Percentiles rank a stretch among this genome's conserved stretches.
These are phyloP conservation scores for Rhopalosiphum padi DNA, from an alignment of 1,140 invertebrate genomes.

Conservation along the genomic window DNA sequence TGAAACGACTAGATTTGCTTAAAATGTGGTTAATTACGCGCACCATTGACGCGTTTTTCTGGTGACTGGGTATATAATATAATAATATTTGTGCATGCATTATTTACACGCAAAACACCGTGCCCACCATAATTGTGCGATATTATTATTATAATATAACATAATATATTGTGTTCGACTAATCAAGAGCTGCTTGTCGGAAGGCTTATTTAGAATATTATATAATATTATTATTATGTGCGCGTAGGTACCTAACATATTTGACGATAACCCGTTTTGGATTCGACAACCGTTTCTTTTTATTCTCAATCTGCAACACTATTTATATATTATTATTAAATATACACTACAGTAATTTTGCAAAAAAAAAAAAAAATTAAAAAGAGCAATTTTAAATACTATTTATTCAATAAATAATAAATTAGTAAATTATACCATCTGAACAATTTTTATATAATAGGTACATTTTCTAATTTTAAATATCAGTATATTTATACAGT, in stretches of 20 bases:
- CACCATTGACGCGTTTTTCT: neutral
- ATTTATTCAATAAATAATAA: too few relatives aligned
- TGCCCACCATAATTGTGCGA: neutral
- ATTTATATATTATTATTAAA: too few relatives aligned
- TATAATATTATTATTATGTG: neutral
- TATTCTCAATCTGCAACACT: neutral
- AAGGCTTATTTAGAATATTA: neutral
- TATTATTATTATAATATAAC: neutral
- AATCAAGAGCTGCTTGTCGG: neutral
- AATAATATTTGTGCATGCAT: neutral
- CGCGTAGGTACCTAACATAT: neutral
- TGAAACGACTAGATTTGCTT: neutral
- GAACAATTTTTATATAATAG: neutral
- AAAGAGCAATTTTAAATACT: neutral
- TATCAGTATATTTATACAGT: neutral
- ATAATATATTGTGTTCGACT: neutral
- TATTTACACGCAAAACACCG: neutral
- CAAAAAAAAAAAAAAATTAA: neutral
- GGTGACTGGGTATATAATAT: neutral
- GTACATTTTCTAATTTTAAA: neutral
- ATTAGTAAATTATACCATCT: too few relatives aligned
- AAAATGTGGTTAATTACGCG: neutral
- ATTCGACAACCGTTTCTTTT: neutral
- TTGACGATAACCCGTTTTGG: neutral
- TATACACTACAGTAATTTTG: neutral